Evolutionary conservation across 2,888 invertebrate genomes (phyloP).

Genomic region (Pyralis farinalis): DNA sequence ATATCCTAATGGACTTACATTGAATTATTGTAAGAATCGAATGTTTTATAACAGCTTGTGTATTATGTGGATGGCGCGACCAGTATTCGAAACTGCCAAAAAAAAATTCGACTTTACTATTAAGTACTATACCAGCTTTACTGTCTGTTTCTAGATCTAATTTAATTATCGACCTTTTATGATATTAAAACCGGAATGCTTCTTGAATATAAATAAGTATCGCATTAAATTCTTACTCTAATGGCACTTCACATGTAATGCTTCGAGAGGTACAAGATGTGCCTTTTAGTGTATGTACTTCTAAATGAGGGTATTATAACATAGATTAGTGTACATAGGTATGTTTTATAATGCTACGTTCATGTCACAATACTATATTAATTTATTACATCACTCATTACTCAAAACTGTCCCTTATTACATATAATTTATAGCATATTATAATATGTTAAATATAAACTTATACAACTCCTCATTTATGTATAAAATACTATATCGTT

Average conservation of each 20-base stretch:
- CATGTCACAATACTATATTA: slow-evolving; percentile 22
- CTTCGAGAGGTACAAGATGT: slow-evolving; percentile 68
- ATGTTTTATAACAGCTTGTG: slow-evolving; percentile 49
- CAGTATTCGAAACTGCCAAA: slow-evolving; percentile 75
- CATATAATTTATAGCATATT: no score
- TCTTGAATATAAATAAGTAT: slow-evolving; percentile 11
- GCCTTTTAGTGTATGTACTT: slow-evolving; percentile 63
- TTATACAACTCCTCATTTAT: no score
- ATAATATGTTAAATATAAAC: no score
- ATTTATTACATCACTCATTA: slow-evolving; percentile 16
- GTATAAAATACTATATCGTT: no score
- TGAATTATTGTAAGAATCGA: background rate
- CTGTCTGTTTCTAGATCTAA: slow-evolving; percentile 27
- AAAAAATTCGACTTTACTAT: slow-evolving; percentile 45
- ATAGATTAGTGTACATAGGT: slow-evolving; percentile 56
- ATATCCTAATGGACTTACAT: background rate
- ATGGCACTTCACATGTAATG: slow-evolving; percentile 18
- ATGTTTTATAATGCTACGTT: slow-evolving; percentile 24
- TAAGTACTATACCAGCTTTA: slow-evolving; percentile 53
- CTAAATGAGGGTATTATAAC: slow-evolving; percentile 62
- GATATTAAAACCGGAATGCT: background rate
- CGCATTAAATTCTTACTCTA: slow-evolving; percentile 1
- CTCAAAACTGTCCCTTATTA: no score
- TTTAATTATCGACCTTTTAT: background rate
- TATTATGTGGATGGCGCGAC: slow-evolving; percentile 64